Evolutionary conservation across 1,140 invertebrate genomes (phyloP).

Genomic region (Bombus pyrosoma): DNA sequence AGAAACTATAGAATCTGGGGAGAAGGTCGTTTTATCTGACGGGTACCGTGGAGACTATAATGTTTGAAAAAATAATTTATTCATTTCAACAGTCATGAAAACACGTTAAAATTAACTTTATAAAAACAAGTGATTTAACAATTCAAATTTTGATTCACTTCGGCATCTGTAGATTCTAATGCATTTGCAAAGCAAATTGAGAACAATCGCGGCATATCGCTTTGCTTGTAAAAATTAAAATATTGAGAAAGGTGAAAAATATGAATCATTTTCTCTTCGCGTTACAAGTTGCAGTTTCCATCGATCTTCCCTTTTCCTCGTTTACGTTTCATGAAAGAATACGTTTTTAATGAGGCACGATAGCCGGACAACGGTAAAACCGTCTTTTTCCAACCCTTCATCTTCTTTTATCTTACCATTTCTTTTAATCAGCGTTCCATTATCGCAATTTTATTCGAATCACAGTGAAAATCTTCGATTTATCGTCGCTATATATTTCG

Average conservation of each 20-base stretch:
- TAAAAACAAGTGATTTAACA: background rate
- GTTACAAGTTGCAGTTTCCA: slow-evolving; percentile 11
- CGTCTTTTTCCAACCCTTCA: background rate
- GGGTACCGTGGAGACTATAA: no score
- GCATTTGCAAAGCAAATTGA: background rate
- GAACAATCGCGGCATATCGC: background rate
- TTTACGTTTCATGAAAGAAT: slow-evolving; percentile 40
- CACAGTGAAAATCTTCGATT: slow-evolving; percentile 17
- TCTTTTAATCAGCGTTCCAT: slow-evolving; percentile 37
- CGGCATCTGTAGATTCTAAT: background rate
- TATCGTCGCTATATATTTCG: background rate
- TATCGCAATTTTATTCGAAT: slow-evolving; percentile 27
- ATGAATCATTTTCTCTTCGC: slow-evolving; percentile 4
- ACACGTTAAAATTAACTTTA: background rate
- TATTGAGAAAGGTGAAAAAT: slow-evolving; percentile 6
- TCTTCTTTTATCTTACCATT: background rate
- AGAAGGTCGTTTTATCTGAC: no score
- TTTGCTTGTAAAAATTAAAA: background rate
- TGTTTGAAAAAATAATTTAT: no score
- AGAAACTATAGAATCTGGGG: no score
- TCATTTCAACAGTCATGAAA: no score
- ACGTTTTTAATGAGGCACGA: slow-evolving; percentile 50
- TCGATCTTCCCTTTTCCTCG: slow-evolving; percentile 28
- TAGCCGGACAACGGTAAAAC: slow-evolving; percentile 11
- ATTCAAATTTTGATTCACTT: background rate